Evolutionary conservation across 2,888 invertebrate genomes (phyloP), one percentile per base, ranked within the genome.

Genomic region (Scaptomyza caliginosa): DNA sequence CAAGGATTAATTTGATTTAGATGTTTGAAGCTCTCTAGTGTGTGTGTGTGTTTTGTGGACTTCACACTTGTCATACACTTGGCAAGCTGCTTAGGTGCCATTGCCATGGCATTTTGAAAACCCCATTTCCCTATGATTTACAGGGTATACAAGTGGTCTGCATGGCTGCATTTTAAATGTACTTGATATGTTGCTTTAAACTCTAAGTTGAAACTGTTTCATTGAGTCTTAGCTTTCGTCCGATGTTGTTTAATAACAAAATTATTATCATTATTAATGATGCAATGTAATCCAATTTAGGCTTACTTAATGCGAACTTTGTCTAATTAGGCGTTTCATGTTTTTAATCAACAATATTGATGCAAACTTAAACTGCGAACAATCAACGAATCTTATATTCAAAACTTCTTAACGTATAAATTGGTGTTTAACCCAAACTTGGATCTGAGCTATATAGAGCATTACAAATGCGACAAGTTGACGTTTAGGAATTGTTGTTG

Each of bases 1-100:
- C 50, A 26, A 67, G 83, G 80, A 74, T 81, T 77, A 79, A 83
- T 86, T 83, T 81, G 81, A 81, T 83, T 85, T 85, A 86, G 81
- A 81, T 72, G 81, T 83, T 83, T 82, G 62, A 85, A 64, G n/a
- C 56, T 43, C 16, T 3, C 28, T 28, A 0, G 32, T 56, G 59
- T 74, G 64, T 55, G 52, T 72, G 74, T 55, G 52, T 60, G 50
- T 68, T 42, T 43, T 65, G 56, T 59, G 64, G 42, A 73, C 55
- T 72, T 68, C 59, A 59, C 76, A 66, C 71, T 73, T 74, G 73
- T 66, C 60, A 66, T 65, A 69, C 69, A 72, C 74, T 74, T 74
- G 69, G 54, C 45, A 11, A 40, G 42, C 50, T 49, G 48, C 48
- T 52, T 43, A 42, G 19, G 30, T 40, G 51, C 50, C 70, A 45